These are phyloP conservation scores for Muntiacus reevesi DNA, from an alignment of 2,113 vertebrate genomes.

Conservation along the genomic window DNA sequence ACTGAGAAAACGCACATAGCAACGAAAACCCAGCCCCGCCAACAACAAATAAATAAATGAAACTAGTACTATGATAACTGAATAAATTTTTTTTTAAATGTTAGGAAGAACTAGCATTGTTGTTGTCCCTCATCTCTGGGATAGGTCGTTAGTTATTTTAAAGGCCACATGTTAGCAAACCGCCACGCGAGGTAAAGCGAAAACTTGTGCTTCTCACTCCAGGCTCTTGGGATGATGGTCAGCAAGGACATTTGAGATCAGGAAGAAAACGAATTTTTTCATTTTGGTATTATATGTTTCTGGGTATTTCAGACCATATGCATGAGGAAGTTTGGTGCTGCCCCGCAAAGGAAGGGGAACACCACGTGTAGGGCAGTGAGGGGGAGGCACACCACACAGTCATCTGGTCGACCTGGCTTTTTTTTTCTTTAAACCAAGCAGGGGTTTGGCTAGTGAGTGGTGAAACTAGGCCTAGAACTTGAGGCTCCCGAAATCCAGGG, in stretches of 20 bases:
- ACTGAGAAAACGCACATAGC: background rate
- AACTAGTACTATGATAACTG: background rate
- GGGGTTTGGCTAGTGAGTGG: background rate
- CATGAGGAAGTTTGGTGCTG: no score
- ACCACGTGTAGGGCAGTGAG: accelerated
- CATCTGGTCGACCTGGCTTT: background rate
- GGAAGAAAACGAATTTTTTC: background rate
- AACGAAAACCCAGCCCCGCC: background rate
- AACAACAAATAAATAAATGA: background rate
- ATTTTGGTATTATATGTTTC: background rate
- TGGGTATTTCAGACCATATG: no score
- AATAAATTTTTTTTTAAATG: background rate
- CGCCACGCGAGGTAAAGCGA: accelerated
- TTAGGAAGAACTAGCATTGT: background rate
- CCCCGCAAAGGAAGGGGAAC: accelerated
- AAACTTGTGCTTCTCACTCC: background rate
- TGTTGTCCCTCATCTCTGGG: background rate
- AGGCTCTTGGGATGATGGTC: background rate
- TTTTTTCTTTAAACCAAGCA: background rate
- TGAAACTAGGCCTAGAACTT: background rate
- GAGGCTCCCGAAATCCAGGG: background rate
- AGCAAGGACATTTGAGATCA: background rate
- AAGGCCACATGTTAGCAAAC: background rate
- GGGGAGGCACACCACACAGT: accelerated
- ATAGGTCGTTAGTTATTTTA: background rate